Conservation (phyloP, 2,113 vertebrate species). For the Sakesphorus luctuosus region DNA sequence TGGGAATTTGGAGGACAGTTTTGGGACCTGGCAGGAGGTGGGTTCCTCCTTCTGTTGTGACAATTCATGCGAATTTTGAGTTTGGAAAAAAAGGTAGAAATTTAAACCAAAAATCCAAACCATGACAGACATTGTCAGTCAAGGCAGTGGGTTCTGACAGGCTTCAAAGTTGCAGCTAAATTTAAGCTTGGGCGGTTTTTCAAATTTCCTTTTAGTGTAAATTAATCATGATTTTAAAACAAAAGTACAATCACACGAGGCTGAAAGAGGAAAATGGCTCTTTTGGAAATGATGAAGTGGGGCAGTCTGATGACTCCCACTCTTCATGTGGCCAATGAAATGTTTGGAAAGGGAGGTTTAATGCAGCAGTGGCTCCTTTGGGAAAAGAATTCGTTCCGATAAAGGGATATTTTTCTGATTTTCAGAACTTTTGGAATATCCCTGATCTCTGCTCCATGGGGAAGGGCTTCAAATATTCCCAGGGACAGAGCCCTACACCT, state of each 20-base stretch:
- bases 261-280: neutral
- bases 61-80: neutral
- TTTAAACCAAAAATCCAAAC: neutral
- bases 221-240: slow-evolving; percentile 44
- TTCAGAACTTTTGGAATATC: neutral
- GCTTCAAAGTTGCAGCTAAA: neutral
- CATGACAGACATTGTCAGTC: neutral
- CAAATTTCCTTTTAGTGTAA: slow-evolving; percentile 41
- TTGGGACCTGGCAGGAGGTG: neutral
- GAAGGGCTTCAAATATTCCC: neutral
- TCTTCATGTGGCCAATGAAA: neutral
- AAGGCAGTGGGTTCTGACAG: neutral
- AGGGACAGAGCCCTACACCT: rapidly evolving
- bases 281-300: neutral
- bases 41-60: neutral
- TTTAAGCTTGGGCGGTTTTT: neutral
- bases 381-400: neutral
- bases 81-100: neutral
- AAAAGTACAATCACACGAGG: neutral
- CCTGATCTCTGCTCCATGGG: neutral
- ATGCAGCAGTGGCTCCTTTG: neutral
- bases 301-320: neutral
- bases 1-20: neutral
- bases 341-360: neutral
- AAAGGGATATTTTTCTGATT: neutral